Percentiles rank a stretch among this genome's conserved stretches.
phyloP scores from a whole-genome alignment of 2,888 invertebrate species.

The Lithodes maja region DNA sequence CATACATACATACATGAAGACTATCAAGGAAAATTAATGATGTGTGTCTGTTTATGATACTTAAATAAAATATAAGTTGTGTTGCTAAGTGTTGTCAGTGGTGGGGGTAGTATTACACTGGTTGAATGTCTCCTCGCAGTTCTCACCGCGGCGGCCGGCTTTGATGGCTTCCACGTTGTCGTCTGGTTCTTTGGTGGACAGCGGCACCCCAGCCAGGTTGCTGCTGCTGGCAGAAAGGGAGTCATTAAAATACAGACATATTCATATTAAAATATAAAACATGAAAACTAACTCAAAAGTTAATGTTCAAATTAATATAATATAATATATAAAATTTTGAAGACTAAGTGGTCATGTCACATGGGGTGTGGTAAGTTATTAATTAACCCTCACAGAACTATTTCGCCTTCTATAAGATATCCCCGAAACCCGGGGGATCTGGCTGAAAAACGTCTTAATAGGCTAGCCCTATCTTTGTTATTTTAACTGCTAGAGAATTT shows the following conservation, averaged over 20 bases:
- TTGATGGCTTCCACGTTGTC: slow-evolving; percentile 31
- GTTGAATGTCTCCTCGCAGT: slow-evolving; percentile 32
- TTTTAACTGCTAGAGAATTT: too few relatives aligned
- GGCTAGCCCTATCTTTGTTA: too few relatives aligned
- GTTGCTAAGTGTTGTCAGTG: not conserved
- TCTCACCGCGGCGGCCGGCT: slow-evolving; percentile 40
- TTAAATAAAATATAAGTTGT: too few relatives aligned
- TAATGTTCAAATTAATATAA: not conserved
- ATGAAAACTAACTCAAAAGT: not conserved
- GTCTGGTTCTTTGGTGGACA: not conserved
- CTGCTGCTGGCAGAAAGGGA: slow-evolving; percentile 15
- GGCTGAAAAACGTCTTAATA: too few relatives aligned
- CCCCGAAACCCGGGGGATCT: too few relatives aligned
- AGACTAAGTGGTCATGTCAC: not conserved
- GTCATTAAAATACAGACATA: not conserved
- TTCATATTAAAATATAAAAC: not conserved
- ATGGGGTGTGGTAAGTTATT: too few relatives aligned
- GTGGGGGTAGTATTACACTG: slow-evolving; percentile 11
- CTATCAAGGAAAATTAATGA: not conserved
- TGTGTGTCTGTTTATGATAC: too few relatives aligned
- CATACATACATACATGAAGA: slow-evolving; percentile 5
- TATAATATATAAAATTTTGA: not conserved
- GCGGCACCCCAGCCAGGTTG: slow-evolving; percentile 26
- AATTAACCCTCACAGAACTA: too few relatives aligned
- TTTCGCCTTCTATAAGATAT: too few relatives aligned